Evolutionary conservation across 1,140 invertebrate genomes (phyloP), one percentile per base, ranked within the genome.

Genomic region (Steinernema khuongi): DNA sequence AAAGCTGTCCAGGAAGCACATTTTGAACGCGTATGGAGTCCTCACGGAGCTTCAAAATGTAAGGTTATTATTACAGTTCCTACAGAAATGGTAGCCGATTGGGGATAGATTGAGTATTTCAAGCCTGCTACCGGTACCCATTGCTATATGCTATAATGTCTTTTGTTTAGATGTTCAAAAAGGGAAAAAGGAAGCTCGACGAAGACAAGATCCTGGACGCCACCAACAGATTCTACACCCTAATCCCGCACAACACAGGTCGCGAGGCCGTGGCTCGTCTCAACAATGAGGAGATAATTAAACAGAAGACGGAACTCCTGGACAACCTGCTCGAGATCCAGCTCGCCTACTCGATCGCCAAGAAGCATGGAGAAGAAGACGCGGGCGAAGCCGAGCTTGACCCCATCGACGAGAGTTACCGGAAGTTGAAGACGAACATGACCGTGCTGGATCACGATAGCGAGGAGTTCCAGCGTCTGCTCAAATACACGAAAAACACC

Each of bases 321-420:
- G 93, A 96, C 78, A 93, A 91, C 74, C 85, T 98, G 29, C 86
- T 95, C 73, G 94, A 98, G 83, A 93, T 99, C 79, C 94, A 98
- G 86, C 90, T 96, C 41, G 94, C 95, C 0, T 97, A 96, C 86
- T 93, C 88, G 80, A 85, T 98, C 71, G 87, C 97, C 68, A 85
- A 81, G 50, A 60, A 60, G 0, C 87, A 88, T 66, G 81, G 86
- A 26, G 85, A 80, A 0, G 87, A 88, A 67, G 81, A 86, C 22
- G 81, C 82, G 0, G 83, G 60, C 14, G 69, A 70, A n/a, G 77
- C 75, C 14, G 66, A 72, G 22, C 77, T 87, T 70, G 90, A 92
- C 88, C 90, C 91, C 0, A 86, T 99, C 18, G 94, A 97, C 84
- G 86, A 88, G 31, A 91, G 96, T 86, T 98, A 97, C 85, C 88